Evolutionary conservation across 2,888 invertebrate species (phyloP), one percentile per base, ranked within the genome.

Genomic region (Autographa pulchrina): DNA sequence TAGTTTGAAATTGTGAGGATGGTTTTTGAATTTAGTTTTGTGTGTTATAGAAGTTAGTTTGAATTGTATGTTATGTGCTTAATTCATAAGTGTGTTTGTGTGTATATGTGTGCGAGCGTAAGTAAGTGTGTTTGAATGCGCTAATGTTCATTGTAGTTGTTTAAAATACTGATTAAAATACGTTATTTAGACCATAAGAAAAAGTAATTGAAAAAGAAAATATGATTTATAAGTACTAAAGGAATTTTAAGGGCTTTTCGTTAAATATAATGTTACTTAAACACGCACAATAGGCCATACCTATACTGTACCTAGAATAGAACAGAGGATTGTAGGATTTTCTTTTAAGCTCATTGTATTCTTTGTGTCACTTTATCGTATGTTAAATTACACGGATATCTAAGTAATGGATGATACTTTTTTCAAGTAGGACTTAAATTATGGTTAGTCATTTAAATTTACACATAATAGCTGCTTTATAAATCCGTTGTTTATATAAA

Each of bases 341-440:
- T 73, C 74, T 73, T 76, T 72, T 68, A 74, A 70, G 71, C 73
- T 71, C 56, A 78, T 80, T 78, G 72, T 81, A 62, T 60, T 65
- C 62, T 76, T 73, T 73, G 65, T 74, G 60, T 66, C n/a, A 70
- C 74, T 77, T 78, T 79, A 80, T 74, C 74, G 70, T 79, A 68
- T 61, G 68, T 61, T 25, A 70, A 77, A 65, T 65, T 62, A 65
- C 65, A 31, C 7, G 38, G 75, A 75, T 54, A 35, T 18, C 0
- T 0, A 13, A 8, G 4, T n/a, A 0, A 0, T 59, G 31, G 72
- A 77, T 68, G 68, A n/a, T 48, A 0, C 11, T 9, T 16, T n/a
- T 8, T n/a, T 48, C 6, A 48, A 48, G 0, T 13, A 16, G 0
- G 8, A 6, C 0, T 48, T 0, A 14, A n/a, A 4, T 48, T n/a